Percentiles rank a stretch among this genome's conserved stretches.
These are phyloP conservation scores for Clinocottus analis DNA, from an alignment of 2,113 vertebrate genomes.

Conservation along the genomic window DNA sequence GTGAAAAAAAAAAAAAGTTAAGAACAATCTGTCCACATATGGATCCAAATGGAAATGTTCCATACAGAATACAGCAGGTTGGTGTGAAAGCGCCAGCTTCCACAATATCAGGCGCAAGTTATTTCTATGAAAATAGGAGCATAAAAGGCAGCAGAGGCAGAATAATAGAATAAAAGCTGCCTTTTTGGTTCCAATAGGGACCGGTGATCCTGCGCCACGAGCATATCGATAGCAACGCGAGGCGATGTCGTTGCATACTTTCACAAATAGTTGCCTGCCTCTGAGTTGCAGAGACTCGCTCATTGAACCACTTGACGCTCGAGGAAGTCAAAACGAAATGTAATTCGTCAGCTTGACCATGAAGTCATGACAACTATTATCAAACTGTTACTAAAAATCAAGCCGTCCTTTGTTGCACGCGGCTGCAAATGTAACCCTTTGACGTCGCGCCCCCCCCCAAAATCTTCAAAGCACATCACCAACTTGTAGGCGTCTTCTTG, in stretches of 20 bases:
- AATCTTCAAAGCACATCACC: neutral
- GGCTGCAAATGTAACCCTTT: conserved; percentile 5
- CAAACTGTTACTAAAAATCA: neutral
- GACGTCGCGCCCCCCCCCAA: neutral
- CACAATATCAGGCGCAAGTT: neutral
- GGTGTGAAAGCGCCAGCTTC: conserved; percentile 21
- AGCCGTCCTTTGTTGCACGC: neutral
- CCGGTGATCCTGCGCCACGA: neutral
- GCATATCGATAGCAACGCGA: neutral
- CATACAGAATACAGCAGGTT: conserved; percentile 23
- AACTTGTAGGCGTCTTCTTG: conserved; percentile 11
- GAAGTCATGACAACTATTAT: neutral
- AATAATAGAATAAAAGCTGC: neutral
- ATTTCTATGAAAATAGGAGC: neutral
- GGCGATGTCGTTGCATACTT: neutral
- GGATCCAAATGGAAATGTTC: conserved; percentile 38
- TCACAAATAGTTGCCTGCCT: no score
- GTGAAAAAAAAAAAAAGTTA: conserved; percentile 33
- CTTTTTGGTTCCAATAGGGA: neutral
- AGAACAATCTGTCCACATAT: conserved; percentile 31
- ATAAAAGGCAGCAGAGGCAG: neutral
- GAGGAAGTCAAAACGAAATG: neutral
- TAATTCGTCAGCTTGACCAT: fast-evolving
- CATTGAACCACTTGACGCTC: neutral
- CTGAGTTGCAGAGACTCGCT: neutral